A percentile compares a stretch with the other conserved stretches of the same genome.
These are phyloP conservation scores for Sylvietta virens DNA, from an alignment of 2,113 vertebrate species.

Conservation along the genomic window DNA sequence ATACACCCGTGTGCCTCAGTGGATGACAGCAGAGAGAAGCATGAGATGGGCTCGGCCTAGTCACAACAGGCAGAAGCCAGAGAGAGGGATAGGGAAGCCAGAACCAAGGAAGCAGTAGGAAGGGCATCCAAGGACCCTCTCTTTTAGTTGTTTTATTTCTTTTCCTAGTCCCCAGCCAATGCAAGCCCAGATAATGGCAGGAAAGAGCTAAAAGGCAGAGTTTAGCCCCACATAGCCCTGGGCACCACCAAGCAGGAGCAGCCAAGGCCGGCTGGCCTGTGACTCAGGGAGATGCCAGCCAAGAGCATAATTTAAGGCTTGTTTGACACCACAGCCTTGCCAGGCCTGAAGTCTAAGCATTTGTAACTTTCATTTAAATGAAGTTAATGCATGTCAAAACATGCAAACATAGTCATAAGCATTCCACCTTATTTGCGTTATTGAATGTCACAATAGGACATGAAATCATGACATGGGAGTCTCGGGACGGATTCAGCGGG, in stretches of 20 bases:
- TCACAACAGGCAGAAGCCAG: not conserved
- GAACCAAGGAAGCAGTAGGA: not conserved
- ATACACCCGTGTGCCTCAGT: rapidly evolving
- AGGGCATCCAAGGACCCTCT: not conserved
- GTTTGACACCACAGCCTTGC: not conserved
- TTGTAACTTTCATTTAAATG: not conserved
- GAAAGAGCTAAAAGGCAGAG: not conserved
- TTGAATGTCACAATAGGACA: too few species aligned
- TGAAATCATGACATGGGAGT: too few species aligned
- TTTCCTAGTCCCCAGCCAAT: not conserved
- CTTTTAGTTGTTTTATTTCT: not conserved
- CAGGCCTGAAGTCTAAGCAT: not conserved
- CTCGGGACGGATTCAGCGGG: too few species aligned
- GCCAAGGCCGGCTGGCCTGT: not conserved
- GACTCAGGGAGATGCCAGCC: not conserved
- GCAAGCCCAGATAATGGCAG: not conserved
- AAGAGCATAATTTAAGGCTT: not conserved
- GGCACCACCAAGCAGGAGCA: not conserved
- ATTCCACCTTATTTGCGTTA: not conserved
- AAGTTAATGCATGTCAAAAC: not conserved
- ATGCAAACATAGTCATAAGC: not conserved
- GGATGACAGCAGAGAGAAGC: rapidly evolving
- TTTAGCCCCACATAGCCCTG: not conserved
- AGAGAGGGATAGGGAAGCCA: not conserved
- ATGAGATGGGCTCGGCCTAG: rapidly evolving